These are phyloP conservation scores for Ceratina calcarata DNA, from an alignment of 1,140 invertebrate genomes.

Conservation along the genomic window DNA sequence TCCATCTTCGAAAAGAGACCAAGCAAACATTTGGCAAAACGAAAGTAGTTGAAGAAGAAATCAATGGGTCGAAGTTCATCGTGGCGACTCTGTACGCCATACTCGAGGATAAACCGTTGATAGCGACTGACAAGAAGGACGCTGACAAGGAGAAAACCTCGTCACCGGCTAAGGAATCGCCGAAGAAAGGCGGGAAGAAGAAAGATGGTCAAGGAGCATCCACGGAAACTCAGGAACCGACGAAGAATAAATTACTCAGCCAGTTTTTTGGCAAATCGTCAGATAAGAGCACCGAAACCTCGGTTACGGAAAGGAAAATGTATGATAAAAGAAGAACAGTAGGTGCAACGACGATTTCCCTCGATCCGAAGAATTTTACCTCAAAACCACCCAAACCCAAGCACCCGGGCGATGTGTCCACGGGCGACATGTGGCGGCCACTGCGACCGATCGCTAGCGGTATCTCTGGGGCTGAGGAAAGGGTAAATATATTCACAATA, in stretches of 20 bases:
- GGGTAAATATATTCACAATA: constrained; percentile 79
- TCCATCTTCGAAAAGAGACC: constrained; percentile 82
- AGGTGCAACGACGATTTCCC: constrained; percentile 86
- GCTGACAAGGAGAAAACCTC: constrained; percentile 72
- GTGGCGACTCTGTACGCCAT: constrained; percentile 88
- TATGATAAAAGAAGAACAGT: constrained; percentile 84
- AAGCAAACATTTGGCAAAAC: constrained; percentile 78
- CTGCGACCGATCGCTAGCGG: constrained; percentile 86
- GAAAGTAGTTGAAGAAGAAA: constrained; percentile 78
- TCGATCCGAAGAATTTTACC: constrained; percentile 86
- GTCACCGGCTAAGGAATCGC: constrained; percentile 62
- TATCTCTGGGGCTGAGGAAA: constrained; percentile 81
- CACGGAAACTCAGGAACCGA: constrained; percentile 60
- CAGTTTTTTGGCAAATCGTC: constrained; percentile 74
- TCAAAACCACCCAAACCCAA: constrained; percentile 82
- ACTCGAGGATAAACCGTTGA: constrained; percentile 82
- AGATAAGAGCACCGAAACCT: constrained; percentile 68
- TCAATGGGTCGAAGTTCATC: constrained; percentile 85
- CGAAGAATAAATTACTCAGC: constrained; percentile 71
- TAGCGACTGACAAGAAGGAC: constrained; percentile 78
- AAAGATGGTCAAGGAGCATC: constrained; percentile 64
- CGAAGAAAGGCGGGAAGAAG: constrained; percentile 72
- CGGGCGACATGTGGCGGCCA: constrained; percentile 88
- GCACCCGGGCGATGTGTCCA: constrained; percentile 82
- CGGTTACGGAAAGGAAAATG: constrained; percentile 73